Evolutionary conservation across 2,113 vertebrate species (phyloP).

Genomic region (Neomonachus schauinslandi): DNA sequence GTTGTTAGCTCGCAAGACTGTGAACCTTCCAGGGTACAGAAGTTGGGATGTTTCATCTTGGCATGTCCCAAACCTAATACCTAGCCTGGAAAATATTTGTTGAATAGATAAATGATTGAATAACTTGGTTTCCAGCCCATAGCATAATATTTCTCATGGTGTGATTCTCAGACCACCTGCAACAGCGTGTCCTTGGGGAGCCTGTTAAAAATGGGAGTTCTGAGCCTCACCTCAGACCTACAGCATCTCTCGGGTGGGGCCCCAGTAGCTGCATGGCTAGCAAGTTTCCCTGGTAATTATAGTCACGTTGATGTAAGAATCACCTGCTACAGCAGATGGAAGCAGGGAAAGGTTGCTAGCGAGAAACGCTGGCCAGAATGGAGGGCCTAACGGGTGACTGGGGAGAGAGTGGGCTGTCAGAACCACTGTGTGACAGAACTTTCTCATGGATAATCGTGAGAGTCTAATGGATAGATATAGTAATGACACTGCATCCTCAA

Average conservation of each 20-base stretch:
- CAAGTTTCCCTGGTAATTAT: neutral
- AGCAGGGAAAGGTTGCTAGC: rapidly evolving
- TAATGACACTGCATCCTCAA: neutral
- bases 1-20: neutral
- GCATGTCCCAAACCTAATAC: neutral
- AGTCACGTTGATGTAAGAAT: neutral
- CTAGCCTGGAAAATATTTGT: conserved; percentile 30
- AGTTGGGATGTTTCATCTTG: neutral
- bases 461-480: neutral
- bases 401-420: no score
- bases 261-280: neutral
- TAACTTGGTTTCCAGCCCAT: conserved; percentile 33
- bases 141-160: neutral
- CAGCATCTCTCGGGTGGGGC: neutral
- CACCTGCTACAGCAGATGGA: rapidly evolving
- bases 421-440: neutral
- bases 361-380: neutral
- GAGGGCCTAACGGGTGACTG: neutral
- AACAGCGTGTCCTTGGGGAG: conserved; percentile 13
- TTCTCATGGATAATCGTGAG: neutral
- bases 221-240: conserved; percentile 11
- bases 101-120: neutral
- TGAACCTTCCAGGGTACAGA: neutral
- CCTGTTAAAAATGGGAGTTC: neutral
- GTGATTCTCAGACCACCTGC: conserved; percentile 56